Base-by-base conservation (phyloP, 2,797 vertebrate species). In the Scolopax rusticola region DNA sequence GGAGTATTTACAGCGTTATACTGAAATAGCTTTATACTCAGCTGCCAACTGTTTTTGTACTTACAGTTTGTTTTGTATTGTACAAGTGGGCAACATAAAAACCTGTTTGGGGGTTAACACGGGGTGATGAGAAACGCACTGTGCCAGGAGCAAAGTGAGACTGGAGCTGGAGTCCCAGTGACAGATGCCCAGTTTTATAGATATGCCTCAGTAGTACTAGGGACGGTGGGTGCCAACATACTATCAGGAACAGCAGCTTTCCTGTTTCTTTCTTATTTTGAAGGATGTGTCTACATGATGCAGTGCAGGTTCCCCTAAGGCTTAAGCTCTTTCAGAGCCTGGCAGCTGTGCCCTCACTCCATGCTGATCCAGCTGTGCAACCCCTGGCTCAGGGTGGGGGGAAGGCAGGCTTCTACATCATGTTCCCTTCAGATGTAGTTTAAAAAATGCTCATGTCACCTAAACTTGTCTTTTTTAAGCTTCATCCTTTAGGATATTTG, bases 1-100 rank as follows among this genome's bases (percentile, higher is more conserved):
- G 69, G 48, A 90, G 32, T 60, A 79, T 50, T 75, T 79, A 81
- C 57, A 84, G 33, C 40, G 24, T 86, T 81, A 41, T 41, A 61
- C 7, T 43, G 71, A 80, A 75, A 50, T 11, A 87, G 68, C 63
- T 96, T 95, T 86, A 73, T 18, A 17, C 43, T 82, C 61, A 16
- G 69, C 73, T 88, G 60, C 76, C 84, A 71, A 50, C 57, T 83
- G 57, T n/a, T 67, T 93, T 74, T 96, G 73, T 95, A 87, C 33
- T 41, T 41, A 41, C 69, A 74, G 41, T 83, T 92, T 74, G 36
- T 59, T 90, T 78, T 86, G 60, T 83, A 51, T 77, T 78, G 32
- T 33, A 56, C 8, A 25, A 74, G 32, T 28, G 53, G 33, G 70
- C 60, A 50, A 64, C 56, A 32, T 83, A 82, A 90, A 95, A 96